Percentiles rank a stretch among this genome's conserved stretches.
Conservation (phyloP, 2,888 invertebrate genomes). For the Acheta domesticus region DNA sequence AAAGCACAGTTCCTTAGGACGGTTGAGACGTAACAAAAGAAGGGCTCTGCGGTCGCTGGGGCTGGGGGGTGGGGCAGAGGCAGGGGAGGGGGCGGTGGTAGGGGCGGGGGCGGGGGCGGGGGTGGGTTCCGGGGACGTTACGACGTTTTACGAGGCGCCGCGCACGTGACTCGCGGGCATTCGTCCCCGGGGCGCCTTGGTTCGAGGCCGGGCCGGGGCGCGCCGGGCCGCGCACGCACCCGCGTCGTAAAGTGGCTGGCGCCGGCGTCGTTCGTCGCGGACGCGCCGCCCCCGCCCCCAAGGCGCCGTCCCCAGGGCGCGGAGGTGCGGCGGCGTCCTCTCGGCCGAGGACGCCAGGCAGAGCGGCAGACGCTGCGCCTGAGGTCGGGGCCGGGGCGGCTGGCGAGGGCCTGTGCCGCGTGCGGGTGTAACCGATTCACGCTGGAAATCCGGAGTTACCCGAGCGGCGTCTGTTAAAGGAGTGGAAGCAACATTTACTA, state of each 20-base stretch:
- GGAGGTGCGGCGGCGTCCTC: background rate
- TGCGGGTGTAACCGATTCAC: no score
- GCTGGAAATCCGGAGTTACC: no score
- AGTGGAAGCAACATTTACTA: no score
- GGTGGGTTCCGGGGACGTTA: background rate
- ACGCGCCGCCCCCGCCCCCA: background rate
- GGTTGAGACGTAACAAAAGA: no score
- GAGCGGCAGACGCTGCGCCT: background rate
- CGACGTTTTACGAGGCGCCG: slow-evolving; percentile 9
- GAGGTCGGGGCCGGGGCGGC: background rate
- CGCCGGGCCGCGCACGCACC: background rate
- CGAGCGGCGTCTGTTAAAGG: no score
- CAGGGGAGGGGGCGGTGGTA: no score
- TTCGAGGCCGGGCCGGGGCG: background rate
- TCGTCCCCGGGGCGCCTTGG: slow-evolving; percentile 1
- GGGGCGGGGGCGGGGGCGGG: no score
- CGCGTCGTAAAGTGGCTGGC: background rate
- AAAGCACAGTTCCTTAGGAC: no score
- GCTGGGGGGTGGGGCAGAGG: no score
- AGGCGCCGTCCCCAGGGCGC: background rate
- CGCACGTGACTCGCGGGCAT: slow-evolving; percentile 2
- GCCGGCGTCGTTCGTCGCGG: no score
- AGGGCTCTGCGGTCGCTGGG: no score
- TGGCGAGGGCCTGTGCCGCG: no score
- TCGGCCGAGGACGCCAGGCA: background rate